phyloP scores from a whole-genome alignment of 2,888 invertebrate genomes.

The Leptura quadrifasciata region DNA sequence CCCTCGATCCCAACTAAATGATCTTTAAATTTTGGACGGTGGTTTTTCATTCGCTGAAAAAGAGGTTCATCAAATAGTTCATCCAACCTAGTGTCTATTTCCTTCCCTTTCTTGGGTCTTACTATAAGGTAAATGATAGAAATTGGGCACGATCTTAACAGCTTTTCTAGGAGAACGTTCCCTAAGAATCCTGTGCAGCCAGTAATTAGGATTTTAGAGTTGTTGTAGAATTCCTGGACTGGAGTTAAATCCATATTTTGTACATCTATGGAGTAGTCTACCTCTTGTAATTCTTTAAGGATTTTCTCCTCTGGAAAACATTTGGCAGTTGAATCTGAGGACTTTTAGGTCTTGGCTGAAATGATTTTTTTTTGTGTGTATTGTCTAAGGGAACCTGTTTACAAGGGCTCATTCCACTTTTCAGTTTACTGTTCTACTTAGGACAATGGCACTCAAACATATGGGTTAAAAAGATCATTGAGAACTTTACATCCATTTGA shows the following conservation, averaged over 20 bases:
- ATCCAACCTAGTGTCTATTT: conserved; percentile 65
- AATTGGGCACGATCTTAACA: conserved; percentile 61
- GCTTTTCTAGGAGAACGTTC: conserved; percentile 61
- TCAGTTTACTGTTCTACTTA: too few species aligned
- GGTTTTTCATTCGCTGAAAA: conserved; percentile 66
- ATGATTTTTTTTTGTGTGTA: too few species aligned
- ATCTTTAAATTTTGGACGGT: conserved; percentile 74
- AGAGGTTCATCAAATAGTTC: conserved; percentile 77
- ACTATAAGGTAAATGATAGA: conserved; percentile 63
- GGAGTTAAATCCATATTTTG: conserved; percentile 12
- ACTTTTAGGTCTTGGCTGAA: too few species aligned
- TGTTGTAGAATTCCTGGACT: conserved; percentile 58
- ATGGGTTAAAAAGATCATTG: too few species aligned
- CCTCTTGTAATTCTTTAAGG: neutral
- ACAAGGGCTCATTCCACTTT: too few species aligned
- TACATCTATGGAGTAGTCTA: conserved; percentile 1
- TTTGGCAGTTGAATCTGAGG: too few species aligned
- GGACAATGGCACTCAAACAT: too few species aligned
- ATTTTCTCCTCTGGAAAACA: conserved; percentile 2
- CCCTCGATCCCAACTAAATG: conserved; percentile 78
- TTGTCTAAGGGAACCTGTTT: too few species aligned
- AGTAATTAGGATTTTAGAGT: conserved; percentile 64
- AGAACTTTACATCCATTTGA: too few species aligned
- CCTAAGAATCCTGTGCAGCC: conserved; percentile 71
- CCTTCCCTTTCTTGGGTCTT: conserved; percentile 64